Conservation (phyloP, 2,888 invertebrate genomes). For the Leptopterna dolabrata region DNA sequence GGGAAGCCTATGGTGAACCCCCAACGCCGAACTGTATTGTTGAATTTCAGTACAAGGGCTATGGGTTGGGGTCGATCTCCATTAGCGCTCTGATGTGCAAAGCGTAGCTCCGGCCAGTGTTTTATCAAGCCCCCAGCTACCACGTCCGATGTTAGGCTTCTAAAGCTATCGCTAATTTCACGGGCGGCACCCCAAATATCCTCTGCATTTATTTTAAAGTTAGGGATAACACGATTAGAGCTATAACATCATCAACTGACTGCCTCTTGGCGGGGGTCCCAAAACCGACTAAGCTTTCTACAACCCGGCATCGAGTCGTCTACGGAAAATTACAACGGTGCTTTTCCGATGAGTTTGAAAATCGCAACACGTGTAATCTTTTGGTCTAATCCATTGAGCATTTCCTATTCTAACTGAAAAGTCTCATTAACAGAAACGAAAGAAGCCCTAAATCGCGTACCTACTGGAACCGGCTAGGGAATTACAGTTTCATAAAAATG, state of each 20-base stretch:
- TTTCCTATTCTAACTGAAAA: too few species aligned
- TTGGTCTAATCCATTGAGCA: too few species aligned
- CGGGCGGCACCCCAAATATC: not conserved
- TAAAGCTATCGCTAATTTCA: not conserved
- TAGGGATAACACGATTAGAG: slow-evolving; percentile 1
- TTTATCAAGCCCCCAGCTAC: not conserved
- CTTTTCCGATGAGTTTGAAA: not conserved
- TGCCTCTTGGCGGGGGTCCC: not conserved
- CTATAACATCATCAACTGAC: not conserved
- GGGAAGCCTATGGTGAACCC: not conserved
- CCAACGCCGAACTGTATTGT: not conserved
- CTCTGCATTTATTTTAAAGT: not conserved
- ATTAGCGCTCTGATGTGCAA: not conserved
- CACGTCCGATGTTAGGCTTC: not conserved
- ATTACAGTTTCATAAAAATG: too few species aligned
- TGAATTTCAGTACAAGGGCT: not conserved
- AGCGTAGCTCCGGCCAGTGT: not conserved
- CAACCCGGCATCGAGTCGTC: not conserved
- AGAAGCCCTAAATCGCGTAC: too few species aligned
- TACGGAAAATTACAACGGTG: not conserved
- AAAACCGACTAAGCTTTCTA: not conserved
- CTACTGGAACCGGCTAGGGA: too few species aligned
- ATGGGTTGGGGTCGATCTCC: not conserved
- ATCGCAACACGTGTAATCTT: not conserved
- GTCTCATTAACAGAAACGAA: too few species aligned